phyloP scores from a whole-genome alignment of 2,888 invertebrate species.

The Heliconius aoede region DNA sequence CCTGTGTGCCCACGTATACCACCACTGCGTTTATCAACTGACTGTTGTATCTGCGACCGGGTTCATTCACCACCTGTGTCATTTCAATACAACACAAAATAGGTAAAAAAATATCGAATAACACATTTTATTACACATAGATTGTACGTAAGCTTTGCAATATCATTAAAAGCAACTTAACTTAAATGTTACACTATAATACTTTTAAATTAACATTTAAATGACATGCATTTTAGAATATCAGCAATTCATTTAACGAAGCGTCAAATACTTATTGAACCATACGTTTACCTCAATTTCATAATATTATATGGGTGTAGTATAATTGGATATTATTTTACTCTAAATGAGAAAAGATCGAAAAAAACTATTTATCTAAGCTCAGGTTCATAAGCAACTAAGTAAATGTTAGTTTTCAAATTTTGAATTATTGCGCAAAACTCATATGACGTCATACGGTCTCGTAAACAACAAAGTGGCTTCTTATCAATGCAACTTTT shows the following conservation, averaged over 20 bases:
- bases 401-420: neutral
- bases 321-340: neutral
- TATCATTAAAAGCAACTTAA: neutral
- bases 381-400: neutral
- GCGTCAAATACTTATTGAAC: neutral
- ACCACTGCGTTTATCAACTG: conserved; percentile 98
- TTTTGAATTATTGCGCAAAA: neutral
- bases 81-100: conserved; percentile 1
- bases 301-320: neutral
- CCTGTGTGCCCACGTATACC: conserved; percentile 98
- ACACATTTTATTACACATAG: neutral
- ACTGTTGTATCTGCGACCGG: conserved; percentile 97
- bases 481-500: neutral
- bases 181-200: neutral
- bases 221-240: neutral
- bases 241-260: neutral
- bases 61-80: conserved; percentile 88
- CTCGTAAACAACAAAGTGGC: neutral
- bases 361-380: neutral
- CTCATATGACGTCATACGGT: neutral
- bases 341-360: neutral
- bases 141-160: neutral
- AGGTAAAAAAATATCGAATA: neutral
- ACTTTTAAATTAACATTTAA: neutral
- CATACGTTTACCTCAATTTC: conserved; percentile 6